These are phyloP conservation scores for Podarcis raffonei DNA, from an alignment of 2,113 vertebrate species.

Conservation along the genomic window DNA sequence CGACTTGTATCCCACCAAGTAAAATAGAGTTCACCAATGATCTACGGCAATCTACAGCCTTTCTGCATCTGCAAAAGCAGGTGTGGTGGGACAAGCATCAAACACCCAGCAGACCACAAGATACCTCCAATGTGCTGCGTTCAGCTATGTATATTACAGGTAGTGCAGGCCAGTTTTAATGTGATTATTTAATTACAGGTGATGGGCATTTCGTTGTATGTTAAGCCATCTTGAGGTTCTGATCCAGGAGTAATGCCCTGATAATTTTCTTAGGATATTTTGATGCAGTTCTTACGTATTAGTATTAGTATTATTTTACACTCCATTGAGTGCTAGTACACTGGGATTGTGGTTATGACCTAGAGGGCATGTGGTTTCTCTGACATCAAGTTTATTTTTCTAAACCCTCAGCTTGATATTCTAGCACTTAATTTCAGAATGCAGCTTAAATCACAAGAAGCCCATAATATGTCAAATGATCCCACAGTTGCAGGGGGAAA, in stretches of 20 bases:
- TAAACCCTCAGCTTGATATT: slow-evolving; percentile 95
- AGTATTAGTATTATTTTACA: not conserved
- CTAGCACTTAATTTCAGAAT: slow-evolving; percentile 99
- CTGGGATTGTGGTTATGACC: slow-evolving; percentile 80
- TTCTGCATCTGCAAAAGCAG: not conserved
- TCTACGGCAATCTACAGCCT: not conserved
- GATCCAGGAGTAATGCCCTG: not conserved
- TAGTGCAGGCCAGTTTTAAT: not conserved
- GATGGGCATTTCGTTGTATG: not conserved
- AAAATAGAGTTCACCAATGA: not conserved
- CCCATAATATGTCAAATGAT: slow-evolving; percentile 99
- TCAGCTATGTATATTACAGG: not conserved
- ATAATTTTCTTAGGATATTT: not conserved
- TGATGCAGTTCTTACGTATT: not conserved
- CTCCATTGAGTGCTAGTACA: slow-evolving; percentile 52
- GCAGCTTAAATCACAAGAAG: slow-evolving; percentile 97
- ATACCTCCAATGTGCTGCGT: not conserved
- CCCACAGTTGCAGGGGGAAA: slow-evolving; percentile 92
- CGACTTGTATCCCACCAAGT: not conserved
- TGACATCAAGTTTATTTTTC: slow-evolving; percentile 94
- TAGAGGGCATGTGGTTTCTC: slow-evolving; percentile 84
- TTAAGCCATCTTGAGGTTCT: not conserved
- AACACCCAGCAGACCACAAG: not conserved
- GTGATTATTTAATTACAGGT: not conserved
- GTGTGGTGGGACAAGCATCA: not conserved